These are phyloP conservation scores for Microcebus murinus DNA, from an alignment of 2,113 vertebrate species.

Conservation along the genomic window DNA sequence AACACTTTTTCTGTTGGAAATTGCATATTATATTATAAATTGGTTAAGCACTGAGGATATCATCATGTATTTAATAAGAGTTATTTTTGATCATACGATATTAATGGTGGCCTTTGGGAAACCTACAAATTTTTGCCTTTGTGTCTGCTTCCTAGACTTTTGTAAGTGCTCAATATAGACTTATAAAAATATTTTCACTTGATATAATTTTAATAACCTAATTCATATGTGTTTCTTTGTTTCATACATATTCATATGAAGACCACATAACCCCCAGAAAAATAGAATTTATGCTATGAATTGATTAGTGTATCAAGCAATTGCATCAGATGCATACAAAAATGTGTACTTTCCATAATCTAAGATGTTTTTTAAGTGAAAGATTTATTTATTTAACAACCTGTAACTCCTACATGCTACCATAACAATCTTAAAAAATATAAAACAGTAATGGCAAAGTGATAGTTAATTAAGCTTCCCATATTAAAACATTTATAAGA, in stretches of 20 bases:
- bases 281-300: slow-evolving; percentile 49
- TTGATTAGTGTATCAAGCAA: slow-evolving; percentile 78
- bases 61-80: background rate
- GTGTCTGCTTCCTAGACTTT: background rate
- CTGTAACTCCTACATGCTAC: background rate
- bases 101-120: background rate
- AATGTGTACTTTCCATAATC: slow-evolving; percentile 49
- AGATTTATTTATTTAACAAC: slow-evolving; percentile 25
- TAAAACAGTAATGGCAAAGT: background rate
- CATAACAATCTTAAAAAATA: background rate
- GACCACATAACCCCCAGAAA: slow-evolving; percentile 76
- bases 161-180: background rate
- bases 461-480: background rate
- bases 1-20: slow-evolving; percentile 7
- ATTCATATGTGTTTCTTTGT: slow-evolving; percentile 52
- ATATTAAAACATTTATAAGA: background rate
- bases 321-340: slow-evolving; percentile 69
- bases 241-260: slow-evolving; percentile 79
- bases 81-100: background rate
- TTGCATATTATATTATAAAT: background rate
- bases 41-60: background rate
- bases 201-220: slow-evolving; percentile 57
- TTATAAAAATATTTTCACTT: slow-evolving; percentile 62
- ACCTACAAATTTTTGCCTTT: background rate
- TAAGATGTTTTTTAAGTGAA: background rate